Evolutionary conservation across 2,113 vertebrate species (phyloP).

Genomic region (Neogobius melanostomus): DNA sequence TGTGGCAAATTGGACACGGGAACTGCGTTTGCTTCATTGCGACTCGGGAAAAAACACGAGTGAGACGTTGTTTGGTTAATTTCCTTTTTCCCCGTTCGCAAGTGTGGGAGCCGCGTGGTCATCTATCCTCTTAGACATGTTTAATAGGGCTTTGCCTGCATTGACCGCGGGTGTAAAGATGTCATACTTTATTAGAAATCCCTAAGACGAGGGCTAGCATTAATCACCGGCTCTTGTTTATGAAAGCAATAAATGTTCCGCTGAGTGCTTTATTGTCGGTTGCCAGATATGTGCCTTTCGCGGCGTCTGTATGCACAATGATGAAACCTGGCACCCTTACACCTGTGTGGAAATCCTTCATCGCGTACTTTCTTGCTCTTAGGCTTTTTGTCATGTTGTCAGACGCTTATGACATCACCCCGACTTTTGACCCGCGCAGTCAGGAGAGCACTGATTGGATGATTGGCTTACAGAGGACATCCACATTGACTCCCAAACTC

Average conservation of each 20-base stretch:
- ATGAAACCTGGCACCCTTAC: slow-evolving; percentile 31
- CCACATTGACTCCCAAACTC: slow-evolving; percentile 74
- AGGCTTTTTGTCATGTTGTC: slow-evolving; percentile 74
- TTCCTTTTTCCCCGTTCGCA: slow-evolving; percentile 38
- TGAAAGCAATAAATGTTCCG: slow-evolving; percentile 85
- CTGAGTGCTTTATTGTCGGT: slow-evolving; percentile 77
- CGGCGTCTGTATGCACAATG: slow-evolving; percentile 29
- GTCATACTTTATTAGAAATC: slow-evolving; percentile 83
- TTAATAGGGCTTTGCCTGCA: slow-evolving; percentile 75
- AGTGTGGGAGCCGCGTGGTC: slow-evolving; percentile 29
- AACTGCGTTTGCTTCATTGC: slow-evolving; percentile 37
- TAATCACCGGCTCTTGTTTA: slow-evolving; percentile 83
- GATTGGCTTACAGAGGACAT: slow-evolving; percentile 72
- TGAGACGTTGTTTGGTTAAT: slow-evolving; percentile 61
- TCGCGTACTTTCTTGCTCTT: slow-evolving; percentile 12
- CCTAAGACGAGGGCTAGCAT: slow-evolving; percentile 81
- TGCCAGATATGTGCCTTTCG: slow-evolving; percentile 65
- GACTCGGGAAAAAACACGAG: slow-evolving; percentile 41
- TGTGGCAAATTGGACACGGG: slow-evolving; percentile 37
- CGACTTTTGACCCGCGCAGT: slow-evolving; percentile 69
- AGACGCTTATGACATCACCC: slow-evolving; percentile 76
- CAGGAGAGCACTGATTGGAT: slow-evolving; percentile 71
- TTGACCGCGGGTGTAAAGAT: slow-evolving; percentile 79
- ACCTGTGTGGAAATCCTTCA: slow-evolving; percentile 39
- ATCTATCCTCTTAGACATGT: slow-evolving; percentile 72